Evolutionary conservation across 2,797 vertebrate genomes (phyloP), one percentile per base, ranked within the genome.

Genomic region (Aselliscus stoliczkanus): DNA sequence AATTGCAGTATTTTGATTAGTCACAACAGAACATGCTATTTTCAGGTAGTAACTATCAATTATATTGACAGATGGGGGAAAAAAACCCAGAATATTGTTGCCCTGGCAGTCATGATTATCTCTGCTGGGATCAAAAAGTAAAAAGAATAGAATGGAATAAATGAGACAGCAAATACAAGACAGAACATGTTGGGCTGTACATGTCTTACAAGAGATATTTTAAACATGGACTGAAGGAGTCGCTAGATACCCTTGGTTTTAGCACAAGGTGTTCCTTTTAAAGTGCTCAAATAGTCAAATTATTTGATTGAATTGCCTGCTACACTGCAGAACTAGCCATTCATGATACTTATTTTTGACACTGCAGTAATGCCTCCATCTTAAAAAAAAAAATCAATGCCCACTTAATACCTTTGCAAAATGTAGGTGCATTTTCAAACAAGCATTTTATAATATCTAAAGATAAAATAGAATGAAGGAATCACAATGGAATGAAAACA

Each of bases 161-260:
- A 96, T n/a, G 54, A 97, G 92, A 96, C 20, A 97, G 85, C 90
- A 97, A 97, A 97, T 88, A 93, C 23, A 97, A 96, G 95, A 83
- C 91, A 96, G 81, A 92, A 25, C 67, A 86, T 95, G 27, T 96
- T 90, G 90, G 54, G 67, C 72, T 97, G 42, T 97, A 90, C 72
- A 62, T 96, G 97, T 96, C 90, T 87, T 95, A 60, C 69, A 83
- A 87, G 88, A 97, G 96, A 95, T 96, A 97, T 99, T 98, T 97
- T 97, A 96, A 97, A 95, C 94, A 76, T 93, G 98, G 98, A 98
- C 98, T 98, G 98, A 99, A 98, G 98, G 98, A 98, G 98, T 98
- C 98, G 98, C 98, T 99, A 98, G 98, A 98, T 98, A 98, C 97
- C 98, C 98, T 98, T 98, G 96, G 82, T 98, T 98, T 98, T 97